Evolutionary conservation across 2,797 vertebrate species (phyloP).

Genomic region (Coracias cyanogaster): DNA sequence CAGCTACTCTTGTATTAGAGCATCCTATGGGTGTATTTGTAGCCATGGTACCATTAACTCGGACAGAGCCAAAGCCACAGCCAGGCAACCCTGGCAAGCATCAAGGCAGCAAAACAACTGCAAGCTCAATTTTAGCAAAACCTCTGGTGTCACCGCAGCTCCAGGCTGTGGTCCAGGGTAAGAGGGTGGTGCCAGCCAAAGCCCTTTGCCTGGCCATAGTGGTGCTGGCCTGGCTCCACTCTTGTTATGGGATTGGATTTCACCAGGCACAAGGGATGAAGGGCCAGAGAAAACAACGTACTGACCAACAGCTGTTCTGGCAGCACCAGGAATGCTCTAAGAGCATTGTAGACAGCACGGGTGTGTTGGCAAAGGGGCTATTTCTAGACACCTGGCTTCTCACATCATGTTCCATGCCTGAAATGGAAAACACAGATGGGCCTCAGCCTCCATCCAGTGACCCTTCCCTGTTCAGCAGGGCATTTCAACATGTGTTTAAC

Average conservation of each 20-base stretch:
- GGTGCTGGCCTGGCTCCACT: background rate
- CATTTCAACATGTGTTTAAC: background rate
- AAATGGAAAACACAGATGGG: background rate
- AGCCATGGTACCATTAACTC: background rate
- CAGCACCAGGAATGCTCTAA: background rate
- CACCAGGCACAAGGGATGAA: background rate
- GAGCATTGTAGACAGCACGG: accelerated
- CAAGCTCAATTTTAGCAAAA: background rate
- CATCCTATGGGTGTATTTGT: accelerated
- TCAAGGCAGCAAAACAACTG: background rate
- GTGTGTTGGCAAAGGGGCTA: background rate
- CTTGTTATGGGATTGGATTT: background rate
- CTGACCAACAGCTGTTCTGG: background rate
- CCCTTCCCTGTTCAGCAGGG: background rate
- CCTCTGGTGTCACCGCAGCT: background rate
- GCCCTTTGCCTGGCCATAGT: accelerated
- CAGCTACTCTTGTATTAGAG: background rate
- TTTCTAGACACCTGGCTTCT: background rate
- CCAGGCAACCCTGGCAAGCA: background rate
- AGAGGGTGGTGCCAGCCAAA: background rate
- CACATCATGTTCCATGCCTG: accelerated
- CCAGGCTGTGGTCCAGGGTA: background rate
- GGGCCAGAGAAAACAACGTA: background rate
- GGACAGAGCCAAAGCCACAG: background rate
- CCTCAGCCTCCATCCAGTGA: background rate